phyloP scores from a whole-genome alignment of 2,888 invertebrate genomes.

The Osmoderma eremita region DNA sequence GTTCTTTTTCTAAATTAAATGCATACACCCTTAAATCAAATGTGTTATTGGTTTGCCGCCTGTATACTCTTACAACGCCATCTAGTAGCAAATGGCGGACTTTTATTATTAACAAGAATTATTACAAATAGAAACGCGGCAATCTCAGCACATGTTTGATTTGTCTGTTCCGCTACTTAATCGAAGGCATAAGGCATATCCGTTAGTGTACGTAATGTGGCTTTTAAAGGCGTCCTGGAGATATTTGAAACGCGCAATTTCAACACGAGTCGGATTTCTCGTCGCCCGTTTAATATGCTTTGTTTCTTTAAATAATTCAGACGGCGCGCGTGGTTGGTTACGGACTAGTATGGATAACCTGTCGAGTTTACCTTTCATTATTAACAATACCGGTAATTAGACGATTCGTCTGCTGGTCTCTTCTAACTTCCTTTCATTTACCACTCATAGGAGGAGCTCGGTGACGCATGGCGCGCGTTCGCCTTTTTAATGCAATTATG shows the following conservation, averaged over 20 bases:
- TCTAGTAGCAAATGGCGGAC: neutral
- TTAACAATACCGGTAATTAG: conserved; percentile 9
- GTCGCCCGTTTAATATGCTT: neutral
- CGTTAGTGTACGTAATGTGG: neutral
- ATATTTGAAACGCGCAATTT: neutral
- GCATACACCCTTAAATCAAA: too few species aligned
- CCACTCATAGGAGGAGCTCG: conserved; percentile 9
- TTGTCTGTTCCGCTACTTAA: too few species aligned
- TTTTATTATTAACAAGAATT: neutral
- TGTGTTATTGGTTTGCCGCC: neutral
- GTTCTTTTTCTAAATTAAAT: too few species aligned
- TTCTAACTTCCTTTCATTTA: neutral
- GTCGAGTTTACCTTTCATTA: neutral
- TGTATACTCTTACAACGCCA: neutral
- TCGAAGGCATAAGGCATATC: neutral
- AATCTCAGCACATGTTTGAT: neutral
- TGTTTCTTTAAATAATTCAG: conserved; percentile 13
- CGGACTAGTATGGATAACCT: neutral
- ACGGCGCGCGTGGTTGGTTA: neutral
- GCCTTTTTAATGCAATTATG: conserved; percentile 42
- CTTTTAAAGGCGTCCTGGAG: neutral
- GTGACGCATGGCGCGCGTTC: conserved; percentile 44
- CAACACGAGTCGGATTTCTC: neutral
- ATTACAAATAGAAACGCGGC: neutral
- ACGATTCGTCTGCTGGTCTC: conserved; percentile 10